These are phyloP conservation scores for Brachionus calyciflorus DNA, from an alignment of 1,140 invertebrate genomes.

Conservation along the genomic window DNA sequence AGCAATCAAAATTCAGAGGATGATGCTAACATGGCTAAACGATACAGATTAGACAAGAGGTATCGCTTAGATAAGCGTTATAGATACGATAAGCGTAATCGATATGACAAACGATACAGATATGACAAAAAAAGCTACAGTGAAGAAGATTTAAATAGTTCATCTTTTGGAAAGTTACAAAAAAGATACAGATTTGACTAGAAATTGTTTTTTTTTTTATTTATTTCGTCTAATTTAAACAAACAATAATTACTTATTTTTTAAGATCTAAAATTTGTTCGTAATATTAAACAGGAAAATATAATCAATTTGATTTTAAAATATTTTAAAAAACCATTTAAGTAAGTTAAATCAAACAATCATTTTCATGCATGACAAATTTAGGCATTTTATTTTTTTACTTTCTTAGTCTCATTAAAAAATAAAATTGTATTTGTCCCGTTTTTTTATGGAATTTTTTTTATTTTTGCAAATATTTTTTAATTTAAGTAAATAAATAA, in stretches of 20 bases:
- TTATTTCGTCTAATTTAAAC: too few relatives aligned
- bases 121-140: conserved; percentile 33
- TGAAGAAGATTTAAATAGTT: not conserved
- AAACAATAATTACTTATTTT: too few relatives aligned
- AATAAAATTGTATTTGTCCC: too few relatives aligned
- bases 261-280: too few relatives aligned
- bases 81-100: conserved; percentile 36
- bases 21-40: not conserved
- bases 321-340: not conserved
- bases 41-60: conserved; percentile 29
- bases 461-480: too few relatives aligned
- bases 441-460: too few relatives aligned
- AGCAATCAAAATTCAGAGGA: not conserved
- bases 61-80: conserved; percentile 37
- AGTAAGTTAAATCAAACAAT: not conserved
- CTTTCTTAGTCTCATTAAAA: not conserved
- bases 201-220: too few relatives aligned
- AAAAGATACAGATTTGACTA: conserved; percentile 33
- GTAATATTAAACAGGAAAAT: too few relatives aligned
- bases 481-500: too few relatives aligned
- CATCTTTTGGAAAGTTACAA: not conserved
- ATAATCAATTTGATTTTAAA: not conserved
- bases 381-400: not conserved
- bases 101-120: conserved; percentile 45
- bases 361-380: not conserved